These are phyloP conservation scores for Orthosia incerta DNA, from an alignment of 2,888 invertebrate species.

Conservation along the genomic window DNA sequence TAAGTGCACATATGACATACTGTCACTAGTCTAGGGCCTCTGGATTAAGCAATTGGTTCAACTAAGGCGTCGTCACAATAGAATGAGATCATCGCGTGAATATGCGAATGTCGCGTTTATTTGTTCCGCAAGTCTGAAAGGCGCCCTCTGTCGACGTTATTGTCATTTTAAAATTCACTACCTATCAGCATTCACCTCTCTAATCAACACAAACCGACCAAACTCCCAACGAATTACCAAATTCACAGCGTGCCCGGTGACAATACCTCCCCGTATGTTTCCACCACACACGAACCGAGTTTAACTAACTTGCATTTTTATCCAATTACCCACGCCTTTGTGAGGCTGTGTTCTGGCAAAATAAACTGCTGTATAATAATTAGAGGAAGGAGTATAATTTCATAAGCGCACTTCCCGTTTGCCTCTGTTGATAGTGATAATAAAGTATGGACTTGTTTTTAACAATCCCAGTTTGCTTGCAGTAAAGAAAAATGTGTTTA, in stretches of 20 bases:
- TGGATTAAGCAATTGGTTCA: too few species aligned
- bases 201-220: constrained; percentile 3
- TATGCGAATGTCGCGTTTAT: too few species aligned
- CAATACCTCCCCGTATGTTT: constrained; percentile 47
- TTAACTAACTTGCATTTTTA: constrained; percentile 72
- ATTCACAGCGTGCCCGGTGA: constrained; percentile 16
- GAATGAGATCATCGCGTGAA: too few species aligned
- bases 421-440: constrained; percentile 30
- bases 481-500: constrained; percentile 8
- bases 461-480: constrained; percentile 5
- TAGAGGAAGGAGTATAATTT: constrained; percentile 61
- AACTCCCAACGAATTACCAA: neutral
- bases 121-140: too few species aligned
- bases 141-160: too few species aligned
- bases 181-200: neutral
- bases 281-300: constrained; percentile 56
- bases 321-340: constrained; percentile 72
- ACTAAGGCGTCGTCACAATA: too few species aligned
- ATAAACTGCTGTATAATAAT: constrained; percentile 63
- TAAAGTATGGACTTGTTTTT: constrained; percentile 23
- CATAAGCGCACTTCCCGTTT: constrained; percentile 52
- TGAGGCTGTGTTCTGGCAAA: constrained; percentile 60
- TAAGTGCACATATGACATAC: too few species aligned
- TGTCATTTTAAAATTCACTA: neutral
- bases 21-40: too few species aligned